A percentile compares a stretch with the other conserved stretches of the same genome.
Evolutionary conservation across 2,797 vertebrate genomes (phyloP).

Genomic region (Danio kyathit): DNA sequence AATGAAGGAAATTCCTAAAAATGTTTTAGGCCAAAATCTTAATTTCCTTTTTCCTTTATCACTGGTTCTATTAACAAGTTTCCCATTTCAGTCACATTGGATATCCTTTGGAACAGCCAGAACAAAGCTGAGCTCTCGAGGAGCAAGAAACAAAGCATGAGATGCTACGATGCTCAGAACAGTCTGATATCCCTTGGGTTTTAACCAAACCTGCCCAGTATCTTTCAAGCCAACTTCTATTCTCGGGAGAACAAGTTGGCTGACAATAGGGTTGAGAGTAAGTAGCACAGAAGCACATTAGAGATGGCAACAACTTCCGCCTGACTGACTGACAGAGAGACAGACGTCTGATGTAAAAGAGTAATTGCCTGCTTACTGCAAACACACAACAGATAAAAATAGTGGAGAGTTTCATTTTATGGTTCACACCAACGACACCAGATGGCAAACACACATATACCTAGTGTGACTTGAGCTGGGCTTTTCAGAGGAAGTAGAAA

Average conservation of each 20-base stretch:
- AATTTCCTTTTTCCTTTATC: no score
- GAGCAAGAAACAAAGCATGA: not conserved
- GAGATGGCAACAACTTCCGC: not conserved
- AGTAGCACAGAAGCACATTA: not conserved
- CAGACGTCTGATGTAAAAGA: not conserved
- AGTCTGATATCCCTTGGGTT: not conserved
- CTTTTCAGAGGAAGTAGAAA: not conserved
- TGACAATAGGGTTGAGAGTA: not conserved
- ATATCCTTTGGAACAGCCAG: not conserved
- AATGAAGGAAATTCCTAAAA: no score
- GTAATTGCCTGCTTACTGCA: not conserved
- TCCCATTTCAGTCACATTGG: not conserved
- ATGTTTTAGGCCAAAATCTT: no score
- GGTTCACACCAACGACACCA: not conserved
- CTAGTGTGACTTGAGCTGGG: not conserved
- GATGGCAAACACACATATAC: not conserved
- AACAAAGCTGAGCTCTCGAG: constrained; percentile 7
- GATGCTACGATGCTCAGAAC: not conserved
- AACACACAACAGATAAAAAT: not conserved
- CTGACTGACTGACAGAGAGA: not conserved
- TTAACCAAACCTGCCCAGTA: not conserved
- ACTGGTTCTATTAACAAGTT: not conserved
- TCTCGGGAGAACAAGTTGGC: not conserved
- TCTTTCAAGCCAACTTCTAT: no score
- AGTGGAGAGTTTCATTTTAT: not conserved